phyloP scores from a whole-genome alignment of 2,113 vertebrate species.

The Poicephalus gulielmi region DNA sequence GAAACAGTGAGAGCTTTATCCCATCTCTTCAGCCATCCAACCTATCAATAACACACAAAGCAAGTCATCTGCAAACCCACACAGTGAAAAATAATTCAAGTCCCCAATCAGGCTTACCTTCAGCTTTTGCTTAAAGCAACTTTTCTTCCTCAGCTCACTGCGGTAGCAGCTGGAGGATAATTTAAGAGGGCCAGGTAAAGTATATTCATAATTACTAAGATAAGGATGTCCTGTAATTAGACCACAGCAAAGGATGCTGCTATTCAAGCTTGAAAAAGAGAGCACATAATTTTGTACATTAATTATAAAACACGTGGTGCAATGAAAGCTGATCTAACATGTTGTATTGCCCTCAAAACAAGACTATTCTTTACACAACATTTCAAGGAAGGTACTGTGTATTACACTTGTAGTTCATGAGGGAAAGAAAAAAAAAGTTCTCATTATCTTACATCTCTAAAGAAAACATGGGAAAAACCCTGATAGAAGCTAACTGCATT shows the following conservation, averaged over 20 bases:
- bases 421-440: neutral
- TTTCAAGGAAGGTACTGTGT: neutral
- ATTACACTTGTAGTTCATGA: neutral
- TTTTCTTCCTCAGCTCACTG: neutral
- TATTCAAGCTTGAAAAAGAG: neutral
- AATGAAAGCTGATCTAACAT: neutral
- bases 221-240: constrained; percentile 7
- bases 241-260: neutral
- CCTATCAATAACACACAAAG: neutral
- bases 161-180: neutral
- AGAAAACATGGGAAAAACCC: constrained; percentile 19
- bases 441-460: constrained; percentile 20
- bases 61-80: neutral
- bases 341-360: neutral
- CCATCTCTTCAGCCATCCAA: neutral
- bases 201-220: neutral
- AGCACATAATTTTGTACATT: neutral
- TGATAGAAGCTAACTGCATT: neutral
- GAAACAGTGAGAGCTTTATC: neutral
- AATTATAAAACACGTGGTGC: neutral
- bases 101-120: neutral
- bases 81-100: neutral
- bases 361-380: neutral
- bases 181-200: neutral
- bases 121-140: neutral